These are phyloP conservation scores for Watsonalla binaria DNA, from an alignment of 2,888 invertebrate genomes.

Conservation along the genomic window DNA sequence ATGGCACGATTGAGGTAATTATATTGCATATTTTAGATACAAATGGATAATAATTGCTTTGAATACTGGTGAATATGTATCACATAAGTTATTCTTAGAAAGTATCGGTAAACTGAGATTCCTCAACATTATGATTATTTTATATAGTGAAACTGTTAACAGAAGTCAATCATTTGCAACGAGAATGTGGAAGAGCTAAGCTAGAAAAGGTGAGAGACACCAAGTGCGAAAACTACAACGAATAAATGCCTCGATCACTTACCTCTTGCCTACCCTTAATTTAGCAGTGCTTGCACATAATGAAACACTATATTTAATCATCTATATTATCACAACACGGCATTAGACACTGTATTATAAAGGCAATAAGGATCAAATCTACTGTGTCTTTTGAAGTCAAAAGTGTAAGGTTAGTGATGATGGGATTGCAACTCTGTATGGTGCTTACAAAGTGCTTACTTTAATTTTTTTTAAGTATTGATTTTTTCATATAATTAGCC, in stretches of 20 bases:
- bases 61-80: no score
- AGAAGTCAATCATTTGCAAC: conserved; percentile 6
- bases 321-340: neutral
- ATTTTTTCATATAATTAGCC: neutral
- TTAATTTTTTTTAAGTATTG: neutral
- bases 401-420: neutral
- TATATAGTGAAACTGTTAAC: no score
- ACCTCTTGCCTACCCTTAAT: conserved; percentile 68
- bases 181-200: conserved; percentile 3
- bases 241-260: conserved; percentile 34
- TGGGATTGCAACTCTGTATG: neutral
- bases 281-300: conserved; percentile 64
- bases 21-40: no score
- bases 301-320: conserved; percentile 42
- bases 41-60: no score
- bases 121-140: no score
- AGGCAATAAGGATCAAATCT: conserved; percentile 1
- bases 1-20: no score
- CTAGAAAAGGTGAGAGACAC: conserved; percentile 14
- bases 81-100: no score
- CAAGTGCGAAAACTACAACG: conserved; percentile 27
- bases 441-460: neutral
- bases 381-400: neutral
- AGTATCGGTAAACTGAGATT: no score
- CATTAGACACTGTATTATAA: neutral